These are phyloP conservation scores for Stenodema calcarata DNA, from an alignment of 2,888 invertebrate species.

Conservation along the genomic window DNA sequence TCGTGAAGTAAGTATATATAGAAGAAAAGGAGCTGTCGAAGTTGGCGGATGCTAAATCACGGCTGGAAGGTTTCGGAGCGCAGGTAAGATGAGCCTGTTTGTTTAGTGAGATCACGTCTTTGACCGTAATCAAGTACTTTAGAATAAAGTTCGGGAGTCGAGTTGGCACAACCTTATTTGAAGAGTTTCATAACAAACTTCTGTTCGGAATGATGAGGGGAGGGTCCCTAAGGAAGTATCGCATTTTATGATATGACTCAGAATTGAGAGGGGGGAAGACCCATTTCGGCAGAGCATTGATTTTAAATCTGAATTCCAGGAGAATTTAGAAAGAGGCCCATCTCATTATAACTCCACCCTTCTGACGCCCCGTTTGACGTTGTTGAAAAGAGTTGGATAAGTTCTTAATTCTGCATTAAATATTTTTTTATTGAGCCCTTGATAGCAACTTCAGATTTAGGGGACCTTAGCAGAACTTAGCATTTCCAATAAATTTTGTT, in stretches of 20 bases:
- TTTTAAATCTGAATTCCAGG: not conserved
- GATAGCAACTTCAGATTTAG: no score
- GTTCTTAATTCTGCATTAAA: no score
- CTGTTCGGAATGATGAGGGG: not conserved
- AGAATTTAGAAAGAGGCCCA: not conserved
- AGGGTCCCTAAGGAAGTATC: not conserved
- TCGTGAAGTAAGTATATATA: not conserved
- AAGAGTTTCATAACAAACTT: constrained; percentile 44
- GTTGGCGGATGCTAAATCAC: constrained; percentile 30
- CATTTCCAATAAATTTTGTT: no score
- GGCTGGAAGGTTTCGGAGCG: not conserved
- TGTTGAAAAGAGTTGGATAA: no score
- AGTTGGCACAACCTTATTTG: constrained; percentile 32
- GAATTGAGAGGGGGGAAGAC: not conserved
- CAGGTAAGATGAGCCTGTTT: constrained; percentile 33
- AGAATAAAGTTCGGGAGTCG: constrained; percentile 39
- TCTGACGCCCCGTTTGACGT: no score
- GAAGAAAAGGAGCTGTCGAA: not conserved
- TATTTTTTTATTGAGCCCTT: no score
- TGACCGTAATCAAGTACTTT: constrained; percentile 45
- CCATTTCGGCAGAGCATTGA: not conserved
- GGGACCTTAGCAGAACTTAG: no score
- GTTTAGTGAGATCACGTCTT: constrained; percentile 42
- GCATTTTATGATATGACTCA: not conserved
- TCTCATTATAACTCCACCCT: not conserved